Base-by-base conservation (phyloP, 2,888 invertebrate genomes). In the Mesorhabditis sp. region DNA sequence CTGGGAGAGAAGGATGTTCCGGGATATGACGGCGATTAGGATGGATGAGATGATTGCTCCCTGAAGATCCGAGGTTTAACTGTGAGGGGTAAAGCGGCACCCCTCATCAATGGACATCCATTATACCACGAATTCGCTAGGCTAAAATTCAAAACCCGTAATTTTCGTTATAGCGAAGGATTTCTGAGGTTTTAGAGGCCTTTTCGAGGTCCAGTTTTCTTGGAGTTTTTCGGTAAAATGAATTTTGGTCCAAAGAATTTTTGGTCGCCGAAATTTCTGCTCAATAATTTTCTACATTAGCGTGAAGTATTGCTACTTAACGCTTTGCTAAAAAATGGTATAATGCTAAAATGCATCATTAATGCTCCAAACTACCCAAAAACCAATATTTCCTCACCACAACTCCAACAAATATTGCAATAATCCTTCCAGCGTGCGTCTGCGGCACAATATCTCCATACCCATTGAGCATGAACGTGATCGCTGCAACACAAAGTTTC, bases 391-490 rank as follows among this genome's bases (percentile, higher is more conserved):
- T 1, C 73, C 80, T 92, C 91, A 98, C 98, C 95, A 97, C 97
- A 88, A 98, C 95, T 88, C 98, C 98, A 85, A 97, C 96, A 89
- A 93, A 93, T 88, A 98, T 95, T 87, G 97, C 95, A 87, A 98
- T 95, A 87, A 95, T 94, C 88, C 98, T 91, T 87, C 98, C 98
- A 90, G 96, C 97, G 90, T 97, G 96, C 82, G 98, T 98, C 90
- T 98, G 97, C 88, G 98, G 98, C 88, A 98, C 97, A 88, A 85
- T 81, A 90, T 96, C 98, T 87, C 98, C 98, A 90, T 98, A 99
- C 88, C 98, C 98, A 95, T 89, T 98, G 92, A 91, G 96, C 89
- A 97, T 96, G 89, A 98, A 92, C 95, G 97, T 98, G 94, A 81
- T 81, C 3, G 80, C 85, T 72, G 80, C 74, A 73, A 79, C 79